Evolutionary conservation across 1,140 invertebrate species (phyloP), one percentile per base, ranked within the genome.

Genomic region (Aporrectodea caliginosa): DNA sequence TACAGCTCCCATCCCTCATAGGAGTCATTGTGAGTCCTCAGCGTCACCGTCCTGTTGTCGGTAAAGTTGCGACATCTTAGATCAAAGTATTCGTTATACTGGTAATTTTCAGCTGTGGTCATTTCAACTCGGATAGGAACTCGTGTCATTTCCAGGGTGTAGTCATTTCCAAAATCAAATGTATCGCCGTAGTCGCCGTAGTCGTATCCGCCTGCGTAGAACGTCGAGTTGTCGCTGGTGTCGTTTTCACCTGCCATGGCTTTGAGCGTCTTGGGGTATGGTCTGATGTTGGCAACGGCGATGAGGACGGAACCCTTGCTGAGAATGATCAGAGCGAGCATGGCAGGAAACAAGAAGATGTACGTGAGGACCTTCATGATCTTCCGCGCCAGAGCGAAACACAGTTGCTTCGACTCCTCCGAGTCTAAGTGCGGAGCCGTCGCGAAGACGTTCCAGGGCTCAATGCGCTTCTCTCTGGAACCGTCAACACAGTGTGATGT

Each of bases 291-390:
- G 34, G 78, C 31, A 29, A 73, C 70, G 1, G 73, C 78, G 35
- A 79, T 73, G 58, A 79, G 71, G 27, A 79, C 31, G 16, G 78
- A 73, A 30, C 71, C 78, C 27, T 73, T 72, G 70, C 78, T 79
- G 29, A 79, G 1, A 27, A 79, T 2, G 35, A 79, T 1, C 35
- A 73, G 33, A 6, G 31, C 70, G 16, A 73, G 69, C 70, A 73
- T 79, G 29, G 14, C 12, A 1, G 78, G 71, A 22, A 79, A 35
- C 34, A 79, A n/a, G 27, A 68, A 29, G 1, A 79, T 14, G 71
- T 73, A 43, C 27, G 78, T 73, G 32, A 79, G 1, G 69, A 79
- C 70, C 35, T 73, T 72, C 16, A 73, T 35, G 31, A 32, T 32
- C 69, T 79, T 32, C 32, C 35, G 32, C 22, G 33, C 30, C n/a